A percentile compares a stretch with the other conserved stretches of the same genome.
Conservation (phyloP, 1,140 invertebrate species). For the Leguminivora glycinivorella region DNA sequence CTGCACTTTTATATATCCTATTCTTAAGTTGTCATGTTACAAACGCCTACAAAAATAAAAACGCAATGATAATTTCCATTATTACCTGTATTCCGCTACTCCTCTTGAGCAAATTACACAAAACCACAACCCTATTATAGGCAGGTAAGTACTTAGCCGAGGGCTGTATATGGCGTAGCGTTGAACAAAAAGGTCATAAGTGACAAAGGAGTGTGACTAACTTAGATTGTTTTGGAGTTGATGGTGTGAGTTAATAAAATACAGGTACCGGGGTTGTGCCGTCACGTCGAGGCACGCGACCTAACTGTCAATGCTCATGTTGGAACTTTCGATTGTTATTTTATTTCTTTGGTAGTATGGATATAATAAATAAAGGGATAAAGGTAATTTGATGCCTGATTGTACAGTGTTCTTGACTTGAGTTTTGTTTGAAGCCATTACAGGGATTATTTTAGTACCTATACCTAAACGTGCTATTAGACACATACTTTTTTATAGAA, state of each 20-base stretch:
- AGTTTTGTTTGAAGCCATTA: background rate
- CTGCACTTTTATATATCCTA: background rate
- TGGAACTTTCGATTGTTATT: constrained; percentile 19
- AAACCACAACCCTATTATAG: constrained; percentile 19
- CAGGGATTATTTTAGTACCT: too few species aligned
- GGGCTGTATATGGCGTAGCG: background rate
- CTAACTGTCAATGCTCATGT: constrained; percentile 13
- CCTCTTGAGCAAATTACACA: constrained; percentile 21
- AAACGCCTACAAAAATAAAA: constrained; percentile 7
- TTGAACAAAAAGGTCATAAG: background rate
- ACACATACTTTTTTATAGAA: too few species aligned
- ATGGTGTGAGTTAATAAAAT: constrained; percentile 1
- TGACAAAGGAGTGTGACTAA: background rate
- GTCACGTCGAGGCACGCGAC: constrained; percentile 21
- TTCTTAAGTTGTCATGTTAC: background rate
- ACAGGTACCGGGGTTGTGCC: constrained; percentile 19
- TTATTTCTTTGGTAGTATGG: constrained; percentile 1
- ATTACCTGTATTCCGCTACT: background rate
- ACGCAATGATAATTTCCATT: background rate
- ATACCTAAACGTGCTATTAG: too few species aligned
- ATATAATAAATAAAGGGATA: background rate
- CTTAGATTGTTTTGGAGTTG: background rate
- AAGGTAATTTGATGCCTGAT: constrained; percentile 3
- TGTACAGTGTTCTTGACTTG: background rate
- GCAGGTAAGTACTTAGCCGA: constrained; percentile 22